A percentile compares a stretch with the other conserved stretches of the same genome.
Evolutionary conservation across 2,113 vertebrate genomes (phyloP).

Genomic region (Phrynosoma blainvillii): DNA sequence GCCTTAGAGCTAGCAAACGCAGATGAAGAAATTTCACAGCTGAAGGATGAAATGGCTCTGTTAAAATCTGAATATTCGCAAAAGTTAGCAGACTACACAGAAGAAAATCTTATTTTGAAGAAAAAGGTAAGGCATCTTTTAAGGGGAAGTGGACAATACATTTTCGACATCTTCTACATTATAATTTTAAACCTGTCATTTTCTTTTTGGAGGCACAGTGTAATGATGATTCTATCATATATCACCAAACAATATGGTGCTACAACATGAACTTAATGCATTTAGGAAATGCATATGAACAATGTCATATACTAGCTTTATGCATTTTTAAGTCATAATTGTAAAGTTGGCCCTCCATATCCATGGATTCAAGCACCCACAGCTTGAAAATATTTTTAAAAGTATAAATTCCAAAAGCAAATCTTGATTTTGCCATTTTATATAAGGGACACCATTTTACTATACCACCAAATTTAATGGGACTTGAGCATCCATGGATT

Average conservation of each 20-base stretch:
- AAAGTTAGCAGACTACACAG: conserved; percentile 25
- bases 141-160: background rate
- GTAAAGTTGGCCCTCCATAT: no score
- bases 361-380: no score
- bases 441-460: no score
- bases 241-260: background rate
- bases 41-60: conserved; percentile 9
- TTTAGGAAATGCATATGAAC: background rate
- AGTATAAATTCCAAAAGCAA: no score
- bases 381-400: no score
- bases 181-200: background rate
- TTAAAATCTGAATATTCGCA: conserved; percentile 14
- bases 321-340: background rate
- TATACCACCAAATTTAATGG: no score
- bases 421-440: no score
- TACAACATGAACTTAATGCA: background rate
- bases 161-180: background rate
- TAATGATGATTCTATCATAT: background rate
- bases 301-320: background rate
- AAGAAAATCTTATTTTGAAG: conserved; percentile 24
- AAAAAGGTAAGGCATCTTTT: conserved; percentile 7
- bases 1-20: conserved; percentile 42
- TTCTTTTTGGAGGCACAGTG: background rate
- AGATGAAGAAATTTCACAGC: conserved; percentile 36
- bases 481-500: no score